These are phyloP conservation scores for Gymnoscelis rufifasciata DNA, from an alignment of 2,888 invertebrate genomes.

Conservation along the genomic window DNA sequence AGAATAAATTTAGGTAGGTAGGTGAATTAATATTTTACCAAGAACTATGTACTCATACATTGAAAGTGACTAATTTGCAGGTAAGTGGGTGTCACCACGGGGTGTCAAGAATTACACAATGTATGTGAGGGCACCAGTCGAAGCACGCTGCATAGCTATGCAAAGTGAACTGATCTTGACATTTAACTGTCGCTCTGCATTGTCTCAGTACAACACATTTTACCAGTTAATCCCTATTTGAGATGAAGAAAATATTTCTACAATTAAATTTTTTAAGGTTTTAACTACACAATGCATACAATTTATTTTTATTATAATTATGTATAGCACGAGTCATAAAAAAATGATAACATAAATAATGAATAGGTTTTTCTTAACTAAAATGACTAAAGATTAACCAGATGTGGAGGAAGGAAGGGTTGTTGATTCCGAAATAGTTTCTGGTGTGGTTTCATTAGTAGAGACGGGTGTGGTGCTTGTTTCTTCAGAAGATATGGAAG, in stretches of 20 bases:
- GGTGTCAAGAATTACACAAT: neutral
- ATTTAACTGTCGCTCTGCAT: slow-evolving; percentile 48
- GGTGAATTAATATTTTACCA: no score
- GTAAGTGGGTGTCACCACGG: no score
- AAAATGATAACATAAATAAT: neutral
- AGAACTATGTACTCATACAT: no score
- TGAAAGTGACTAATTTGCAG: no score
- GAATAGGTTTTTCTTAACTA: neutral
- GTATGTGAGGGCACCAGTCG: slow-evolving; percentile 28
- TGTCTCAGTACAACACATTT: neutral
- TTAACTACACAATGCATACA: no score
- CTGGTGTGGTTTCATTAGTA: slow-evolving; percentile 2
- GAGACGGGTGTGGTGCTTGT: slow-evolving; percentile 1
- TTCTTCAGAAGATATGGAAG: neutral
- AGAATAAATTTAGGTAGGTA: no score
- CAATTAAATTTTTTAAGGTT: no score
- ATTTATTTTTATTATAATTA: no score
- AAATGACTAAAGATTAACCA: neutral
- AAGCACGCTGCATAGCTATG: neutral
- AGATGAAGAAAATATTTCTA: no score
- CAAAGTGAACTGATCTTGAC: slow-evolving; percentile 55
- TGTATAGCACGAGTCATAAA: no score
- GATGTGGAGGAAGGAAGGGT: slow-evolving; percentile 24
- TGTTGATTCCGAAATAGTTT: slow-evolving; percentile 23
- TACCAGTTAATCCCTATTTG: no score